Evolutionary conservation across 2,113 vertebrate species (phyloP).

Genomic region (Turnix velox): DNA sequence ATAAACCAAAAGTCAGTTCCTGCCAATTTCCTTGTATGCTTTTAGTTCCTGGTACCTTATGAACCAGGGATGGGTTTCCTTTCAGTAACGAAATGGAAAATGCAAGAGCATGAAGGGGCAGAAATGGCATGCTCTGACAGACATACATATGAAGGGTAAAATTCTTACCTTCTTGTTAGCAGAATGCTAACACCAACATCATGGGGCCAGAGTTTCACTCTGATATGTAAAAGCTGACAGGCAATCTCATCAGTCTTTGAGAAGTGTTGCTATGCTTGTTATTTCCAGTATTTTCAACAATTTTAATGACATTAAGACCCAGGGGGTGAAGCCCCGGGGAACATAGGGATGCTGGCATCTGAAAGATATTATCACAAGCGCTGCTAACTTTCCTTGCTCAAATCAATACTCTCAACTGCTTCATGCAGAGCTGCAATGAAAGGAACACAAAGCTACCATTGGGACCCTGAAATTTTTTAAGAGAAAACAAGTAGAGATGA

Average conservation of each 20-base stretch:
- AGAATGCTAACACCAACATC: background rate
- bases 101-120: conserved; percentile 29
- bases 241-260: background rate
- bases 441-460: background rate
- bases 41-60: conserved; percentile 56
- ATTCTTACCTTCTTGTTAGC: background rate
- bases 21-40: conserved; percentile 56
- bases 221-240: background rate
- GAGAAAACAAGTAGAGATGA: background rate
- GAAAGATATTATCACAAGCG: background rate
- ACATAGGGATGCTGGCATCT: background rate
- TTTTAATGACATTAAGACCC: conserved; percentile 38
- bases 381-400: background rate
- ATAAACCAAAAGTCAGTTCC: conserved; percentile 32
- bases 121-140: conserved; percentile 8
- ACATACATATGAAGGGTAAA: background rate
- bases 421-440: conserved; percentile 25
- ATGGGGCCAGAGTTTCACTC: background rate
- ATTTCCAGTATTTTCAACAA: conserved; percentile 20
- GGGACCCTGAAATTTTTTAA: background rate
- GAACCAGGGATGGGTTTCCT: conserved; percentile 31
- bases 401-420: background rate
- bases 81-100: conserved; percentile 33
- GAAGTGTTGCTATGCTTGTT: conserved; percentile 11
- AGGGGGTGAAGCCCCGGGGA: conserved; percentile 9